A percentile compares a stretch with the other conserved stretches of the same genome.
Conservation (phyloP, 37 sponge, comb jelly and placozoan species). For the Chondrilla cf. caribensis region DNA sequence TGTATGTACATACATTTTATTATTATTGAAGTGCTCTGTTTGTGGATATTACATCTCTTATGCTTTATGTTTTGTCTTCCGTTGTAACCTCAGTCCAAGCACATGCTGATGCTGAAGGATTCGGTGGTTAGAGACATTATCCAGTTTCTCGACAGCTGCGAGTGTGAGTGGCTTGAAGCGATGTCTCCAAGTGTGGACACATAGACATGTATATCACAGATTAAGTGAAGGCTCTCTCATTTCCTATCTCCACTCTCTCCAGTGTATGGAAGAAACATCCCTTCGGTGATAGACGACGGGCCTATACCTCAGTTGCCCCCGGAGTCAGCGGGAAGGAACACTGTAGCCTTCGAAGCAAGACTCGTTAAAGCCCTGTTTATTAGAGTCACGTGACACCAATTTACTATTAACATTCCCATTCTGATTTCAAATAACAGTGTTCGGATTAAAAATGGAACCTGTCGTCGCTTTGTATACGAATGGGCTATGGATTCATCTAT, state of each 20-base stretch:
- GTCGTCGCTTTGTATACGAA: neutral
- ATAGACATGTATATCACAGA: no score
- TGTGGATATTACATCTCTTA: no score
- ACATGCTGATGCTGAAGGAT: slow-evolving; percentile 96
- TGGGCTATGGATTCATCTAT: neutral
- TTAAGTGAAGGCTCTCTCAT: neutral
- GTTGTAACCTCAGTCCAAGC: slow-evolving; percentile 71
- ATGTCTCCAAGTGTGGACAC: no score
- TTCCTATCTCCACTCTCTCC: neutral
- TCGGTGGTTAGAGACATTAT: slow-evolving; percentile 76
- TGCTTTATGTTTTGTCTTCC: no score
- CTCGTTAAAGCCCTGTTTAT: slow-evolving; percentile 88
- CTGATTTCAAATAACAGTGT: neutral
- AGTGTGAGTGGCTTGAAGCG: slow-evolving; percentile 59
- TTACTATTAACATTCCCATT: neutral
- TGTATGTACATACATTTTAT: neutral
- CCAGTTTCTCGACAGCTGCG: slow-evolving; percentile 92
- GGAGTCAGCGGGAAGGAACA: slow-evolving; percentile 82
- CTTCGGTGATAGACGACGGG: slow-evolving; percentile 66
- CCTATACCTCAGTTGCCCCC: slow-evolving; percentile 63
- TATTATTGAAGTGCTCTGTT: no score
- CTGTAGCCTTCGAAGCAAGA: slow-evolving; percentile 93
- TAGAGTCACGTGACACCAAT: slow-evolving; percentile 36
- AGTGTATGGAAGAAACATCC: slow-evolving; percentile 72
- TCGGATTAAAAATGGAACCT: neutral